phyloP scores from a whole-genome alignment of 2,888 invertebrate species.

The Zonitis immaculata region DNA sequence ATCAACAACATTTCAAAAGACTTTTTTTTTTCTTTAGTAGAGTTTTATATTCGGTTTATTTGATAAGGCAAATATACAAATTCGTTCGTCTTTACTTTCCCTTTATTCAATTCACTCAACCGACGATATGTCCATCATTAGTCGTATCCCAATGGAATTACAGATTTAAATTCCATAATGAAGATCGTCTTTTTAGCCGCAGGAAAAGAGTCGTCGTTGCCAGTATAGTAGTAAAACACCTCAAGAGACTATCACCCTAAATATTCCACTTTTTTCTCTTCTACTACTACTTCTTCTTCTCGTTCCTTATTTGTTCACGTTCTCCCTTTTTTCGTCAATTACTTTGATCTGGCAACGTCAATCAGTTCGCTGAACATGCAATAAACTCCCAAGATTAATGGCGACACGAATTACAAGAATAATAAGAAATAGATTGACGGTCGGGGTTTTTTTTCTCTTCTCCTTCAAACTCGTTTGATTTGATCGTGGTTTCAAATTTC shows the following conservation, averaged over 20 bases:
- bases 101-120: too few relatives aligned
- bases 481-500: not conserved
- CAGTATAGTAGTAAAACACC: not conserved
- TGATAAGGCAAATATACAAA: too few relatives aligned
- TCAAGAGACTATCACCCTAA: not conserved
- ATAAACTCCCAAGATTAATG: slow-evolving; percentile 23
- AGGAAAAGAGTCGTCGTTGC: not conserved
- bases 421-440: slow-evolving; percentile 14
- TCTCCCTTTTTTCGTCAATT: not conserved
- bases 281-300: not conserved
- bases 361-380: slow-evolving; percentile 16
- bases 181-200: not conserved
- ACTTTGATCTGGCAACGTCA: slow-evolving; percentile 20
- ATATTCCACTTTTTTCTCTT: not conserved
- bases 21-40: too few relatives aligned
- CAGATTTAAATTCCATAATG: slow-evolving; percentile 4
- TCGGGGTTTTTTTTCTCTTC: too few relatives aligned
- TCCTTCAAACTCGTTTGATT: too few relatives aligned
- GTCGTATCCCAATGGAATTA: not conserved
- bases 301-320: slow-evolving; percentile 8
- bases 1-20: too few relatives aligned
- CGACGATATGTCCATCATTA: not conserved
- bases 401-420: slow-evolving; percentile 11
- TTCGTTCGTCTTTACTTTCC: not conserved
- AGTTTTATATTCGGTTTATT: too few relatives aligned